Conservation (phyloP, 37 sponge, comb jelly and placozoan species). For the Lycopodina hypogea region DNA sequence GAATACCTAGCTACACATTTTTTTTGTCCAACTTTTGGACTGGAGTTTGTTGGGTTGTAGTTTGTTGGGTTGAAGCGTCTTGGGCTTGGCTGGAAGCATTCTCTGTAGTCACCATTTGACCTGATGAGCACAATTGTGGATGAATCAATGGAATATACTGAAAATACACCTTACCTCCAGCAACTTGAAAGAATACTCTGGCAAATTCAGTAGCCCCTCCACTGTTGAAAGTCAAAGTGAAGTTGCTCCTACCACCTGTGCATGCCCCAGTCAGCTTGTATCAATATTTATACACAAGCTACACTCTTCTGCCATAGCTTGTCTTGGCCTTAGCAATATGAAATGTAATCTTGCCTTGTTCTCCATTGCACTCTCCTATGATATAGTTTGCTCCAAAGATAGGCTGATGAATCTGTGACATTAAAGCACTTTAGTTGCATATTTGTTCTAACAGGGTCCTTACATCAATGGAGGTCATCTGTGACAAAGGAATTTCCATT, state of each 20-base stretch:
- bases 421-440: neutral
- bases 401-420: conserved; percentile 55
- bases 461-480: conserved; percentile 45
- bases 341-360: conserved; percentile 47
- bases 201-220: conserved; percentile 73
- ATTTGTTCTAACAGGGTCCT: neutral
- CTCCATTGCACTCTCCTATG: conserved; percentile 18
- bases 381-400: conserved; percentile 72
- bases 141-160: neutral
- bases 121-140: neutral
- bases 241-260: neutral
- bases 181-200: conserved; percentile 42
- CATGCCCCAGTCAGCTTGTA: neutral
- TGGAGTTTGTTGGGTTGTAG: too few relatives aligned
- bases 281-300: too few relatives aligned
- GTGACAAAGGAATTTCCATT: conserved; percentile 14
- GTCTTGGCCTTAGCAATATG: too few relatives aligned
- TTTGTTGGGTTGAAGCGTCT: neutral
- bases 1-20: neutral
- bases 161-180: conserved; percentile 46
- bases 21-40: conserved; percentile 7
- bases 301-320: neutral
- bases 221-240: conserved; percentile 43
- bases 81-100: neutral
- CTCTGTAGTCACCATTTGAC: conserved; percentile 20